A percentile compares a stretch with the other conserved stretches of the same genome.
phyloP scores from a whole-genome alignment of 2,797 vertebrate species.

The Synaphobranchus kaupii region DNA sequence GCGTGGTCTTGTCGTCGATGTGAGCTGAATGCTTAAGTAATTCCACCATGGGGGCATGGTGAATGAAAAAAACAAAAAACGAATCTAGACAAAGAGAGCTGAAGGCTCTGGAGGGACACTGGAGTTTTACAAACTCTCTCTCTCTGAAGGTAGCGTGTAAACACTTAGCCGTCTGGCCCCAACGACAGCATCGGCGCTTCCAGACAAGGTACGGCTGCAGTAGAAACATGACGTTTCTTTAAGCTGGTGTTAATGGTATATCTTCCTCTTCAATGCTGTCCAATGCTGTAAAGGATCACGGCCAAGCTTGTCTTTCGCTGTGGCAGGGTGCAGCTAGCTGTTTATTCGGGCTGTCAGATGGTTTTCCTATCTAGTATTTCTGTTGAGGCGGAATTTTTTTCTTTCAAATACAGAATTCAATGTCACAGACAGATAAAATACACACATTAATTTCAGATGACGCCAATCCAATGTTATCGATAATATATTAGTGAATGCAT shows the following conservation, averaged over 20 bases:
- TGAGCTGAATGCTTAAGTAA: conserved; percentile 50
- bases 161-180: too few relatives aligned
- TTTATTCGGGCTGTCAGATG: not conserved
- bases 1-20: conserved; percentile 22
- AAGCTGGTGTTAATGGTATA: not conserved
- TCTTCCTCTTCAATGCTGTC: not conserved
- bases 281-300: not conserved
- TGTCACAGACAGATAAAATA: not conserved
- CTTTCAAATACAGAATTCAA: not conserved
- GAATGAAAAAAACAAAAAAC: conserved; percentile 9
- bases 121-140: not conserved
- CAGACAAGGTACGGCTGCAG: not conserved
- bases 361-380: too few relatives aligned
- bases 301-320: not conserved
- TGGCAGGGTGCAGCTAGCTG: not conserved
- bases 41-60: conserved; percentile 32
- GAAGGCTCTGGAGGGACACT: not conserved
- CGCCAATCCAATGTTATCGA: not conserved
- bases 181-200: not conserved
- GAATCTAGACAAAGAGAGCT: conserved; percentile 26
- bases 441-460: not conserved
- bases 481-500: not conserved
- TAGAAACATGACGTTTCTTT: not conserved
- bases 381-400: not conserved
- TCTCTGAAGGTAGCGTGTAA: not conserved